phyloP scores from a whole-genome alignment of 2,888 invertebrate genomes.

The Xanthia icteritia region DNA sequence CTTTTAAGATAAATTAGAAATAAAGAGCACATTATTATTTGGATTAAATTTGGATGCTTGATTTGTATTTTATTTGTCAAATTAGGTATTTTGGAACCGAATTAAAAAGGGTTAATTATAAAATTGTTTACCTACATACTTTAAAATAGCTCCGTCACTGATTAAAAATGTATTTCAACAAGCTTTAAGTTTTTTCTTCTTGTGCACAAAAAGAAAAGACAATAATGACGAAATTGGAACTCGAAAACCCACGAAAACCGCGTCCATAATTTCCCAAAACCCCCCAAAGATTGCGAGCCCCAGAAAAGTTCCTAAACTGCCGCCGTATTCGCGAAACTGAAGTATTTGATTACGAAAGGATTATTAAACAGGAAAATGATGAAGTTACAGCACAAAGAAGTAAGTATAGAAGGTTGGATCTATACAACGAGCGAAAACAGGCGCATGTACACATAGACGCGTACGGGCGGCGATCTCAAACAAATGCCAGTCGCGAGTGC shows the following conservation, averaged over 20 bases:
- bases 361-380: constrained; percentile 67
- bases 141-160: neutral
- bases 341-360: constrained; percentile 65
- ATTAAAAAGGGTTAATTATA: neutral
- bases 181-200: neutral
- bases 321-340: constrained; percentile 50
- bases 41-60: neutral
- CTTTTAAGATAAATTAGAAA: neutral
- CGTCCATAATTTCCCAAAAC: constrained; percentile 12
- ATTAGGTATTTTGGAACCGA: neutral
- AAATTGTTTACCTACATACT: neutral
- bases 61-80: neutral
- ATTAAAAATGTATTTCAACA: neutral
- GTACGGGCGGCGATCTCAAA: neutral
- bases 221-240: neutral
- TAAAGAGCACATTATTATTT: neutral
- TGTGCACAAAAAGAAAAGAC: neutral
- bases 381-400: constrained; percentile 49
- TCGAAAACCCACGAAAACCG: neutral
- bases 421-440: neutral
- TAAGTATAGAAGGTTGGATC: neutral
- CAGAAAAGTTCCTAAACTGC: constrained; percentile 39
- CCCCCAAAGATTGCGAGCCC: constrained; percentile 4
- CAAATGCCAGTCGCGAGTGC: neutral
- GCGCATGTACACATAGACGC: neutral